A percentile compares a stretch with the other conserved stretches of the same genome.
These are phyloP conservation scores for Macrosoma leucophasiata DNA, from an alignment of 2,888 invertebrate genomes.

Conservation along the genomic window DNA sequence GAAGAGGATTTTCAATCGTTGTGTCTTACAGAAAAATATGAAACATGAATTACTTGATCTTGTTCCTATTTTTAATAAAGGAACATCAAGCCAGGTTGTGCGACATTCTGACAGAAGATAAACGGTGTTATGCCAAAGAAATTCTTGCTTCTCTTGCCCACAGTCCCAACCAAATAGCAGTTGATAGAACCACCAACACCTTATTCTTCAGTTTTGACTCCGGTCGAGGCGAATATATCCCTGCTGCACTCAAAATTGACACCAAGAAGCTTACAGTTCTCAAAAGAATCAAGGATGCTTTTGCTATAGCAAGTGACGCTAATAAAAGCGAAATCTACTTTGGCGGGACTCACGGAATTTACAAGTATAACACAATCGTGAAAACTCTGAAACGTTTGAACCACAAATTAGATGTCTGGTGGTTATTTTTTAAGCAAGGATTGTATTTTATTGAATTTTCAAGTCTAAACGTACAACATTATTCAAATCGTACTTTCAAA, in stretches of 20 bases:
- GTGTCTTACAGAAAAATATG: no score
- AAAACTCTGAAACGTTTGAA: conserved; percentile 41
- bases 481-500: conserved; percentile 38
- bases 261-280: conserved; percentile 44
- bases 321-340: conserved; percentile 44
- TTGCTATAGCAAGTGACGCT: conserved; percentile 46
- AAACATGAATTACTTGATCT: no score
- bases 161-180: conserved; percentile 56
- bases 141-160: conserved; percentile 41
- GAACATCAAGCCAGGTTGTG: no score
- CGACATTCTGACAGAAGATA: conserved; percentile 37
- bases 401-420: conserved; percentile 55
- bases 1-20: no score
- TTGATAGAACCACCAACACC: conserved; percentile 43
- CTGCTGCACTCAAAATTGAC: conserved; percentile 43
- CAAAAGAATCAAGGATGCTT: conserved; percentile 59
- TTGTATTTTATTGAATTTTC: conserved; percentile 59
- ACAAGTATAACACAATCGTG: conserved; percentile 39
- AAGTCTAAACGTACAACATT: conserved; percentile 44
- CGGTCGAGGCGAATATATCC: conserved; percentile 53
- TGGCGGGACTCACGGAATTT: conserved; percentile 59
- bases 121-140: conserved; percentile 51
- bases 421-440: conserved; percentile 45
- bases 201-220: conserved; percentile 59
- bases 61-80: no score